Evolutionary conservation across 1,140 invertebrate species (phyloP).

Genomic region (Hypsibius dujardini): DNA sequence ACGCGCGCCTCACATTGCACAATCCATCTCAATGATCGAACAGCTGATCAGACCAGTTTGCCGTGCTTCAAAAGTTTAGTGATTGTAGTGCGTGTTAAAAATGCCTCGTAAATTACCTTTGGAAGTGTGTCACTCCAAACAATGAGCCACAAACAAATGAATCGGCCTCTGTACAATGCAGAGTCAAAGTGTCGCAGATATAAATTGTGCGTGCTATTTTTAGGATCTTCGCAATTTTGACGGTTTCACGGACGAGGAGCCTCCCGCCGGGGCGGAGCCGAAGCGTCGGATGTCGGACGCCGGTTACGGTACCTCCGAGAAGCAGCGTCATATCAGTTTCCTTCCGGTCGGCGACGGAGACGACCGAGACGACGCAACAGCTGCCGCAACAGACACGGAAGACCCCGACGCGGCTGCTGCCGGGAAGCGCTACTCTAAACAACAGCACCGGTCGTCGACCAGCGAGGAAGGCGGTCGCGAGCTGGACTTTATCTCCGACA

Average conservation of each 20-base stretch:
- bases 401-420: not conserved
- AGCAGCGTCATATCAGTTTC: constrained; percentile 2
- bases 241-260: not conserved
- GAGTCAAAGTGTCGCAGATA: no score
- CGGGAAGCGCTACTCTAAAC: not conserved
- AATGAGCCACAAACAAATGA: no score
- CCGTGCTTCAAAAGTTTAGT: no score
- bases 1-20: no score
- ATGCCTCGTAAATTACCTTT: no score
- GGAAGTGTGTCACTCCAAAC: no score
- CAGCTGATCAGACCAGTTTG: no score
- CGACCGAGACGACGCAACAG: not conserved
- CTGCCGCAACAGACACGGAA: not conserved
- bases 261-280: not conserved
- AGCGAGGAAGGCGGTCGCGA: constrained; percentile 12
- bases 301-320: no score
- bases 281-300: constrained; percentile 2
- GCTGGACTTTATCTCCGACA: constrained; percentile 13
- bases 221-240: constrained; percentile 5
- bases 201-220: no score
- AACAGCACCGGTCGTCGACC: not conserved
- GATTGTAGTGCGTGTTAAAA: no score
- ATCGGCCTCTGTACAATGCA: no score
- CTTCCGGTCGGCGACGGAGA: not conserved
- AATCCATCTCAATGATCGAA: no score